phyloP scores from a whole-genome alignment of 2,113 vertebrate species.

The Meleagris gallopavo region DNA sequence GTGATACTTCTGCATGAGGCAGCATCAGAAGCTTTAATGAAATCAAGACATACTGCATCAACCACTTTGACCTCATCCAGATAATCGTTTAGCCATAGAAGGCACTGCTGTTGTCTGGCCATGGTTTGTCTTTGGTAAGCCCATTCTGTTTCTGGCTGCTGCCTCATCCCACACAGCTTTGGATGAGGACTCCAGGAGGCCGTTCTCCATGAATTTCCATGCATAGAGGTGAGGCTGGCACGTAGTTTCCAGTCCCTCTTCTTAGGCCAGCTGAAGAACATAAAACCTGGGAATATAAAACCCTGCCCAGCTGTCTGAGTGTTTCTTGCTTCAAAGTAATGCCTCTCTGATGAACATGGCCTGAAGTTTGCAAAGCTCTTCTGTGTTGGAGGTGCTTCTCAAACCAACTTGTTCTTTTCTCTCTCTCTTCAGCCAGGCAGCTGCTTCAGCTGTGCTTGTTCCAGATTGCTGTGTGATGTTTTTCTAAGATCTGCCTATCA shows the following conservation, averaged over 20 bases:
- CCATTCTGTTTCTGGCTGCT: not conserved
- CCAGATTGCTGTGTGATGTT: constrained; percentile 24
- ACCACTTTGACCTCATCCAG: not conserved
- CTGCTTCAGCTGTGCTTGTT: constrained; percentile 53
- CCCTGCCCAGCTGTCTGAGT: not conserved
- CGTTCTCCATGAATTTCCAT: accelerated
- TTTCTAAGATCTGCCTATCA: constrained; percentile 39
- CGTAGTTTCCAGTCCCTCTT: not conserved
- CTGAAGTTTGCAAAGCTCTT: not conserved
- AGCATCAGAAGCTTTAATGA: not conserved
- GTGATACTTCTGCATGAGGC: not conserved
- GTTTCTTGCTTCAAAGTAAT: not conserved
- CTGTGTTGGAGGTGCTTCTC: not conserved
- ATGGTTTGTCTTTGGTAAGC: not conserved
- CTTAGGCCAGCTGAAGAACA: not conserved
- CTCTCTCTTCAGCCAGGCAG: constrained; percentile 6
- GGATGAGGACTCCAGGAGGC: not conserved
- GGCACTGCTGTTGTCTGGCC: not conserved
- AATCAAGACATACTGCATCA: not conserved
- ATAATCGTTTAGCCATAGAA: not conserved
- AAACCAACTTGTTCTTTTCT: not conserved
- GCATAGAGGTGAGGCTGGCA: not conserved
- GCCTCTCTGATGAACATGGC: not conserved
- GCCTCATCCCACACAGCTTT: not conserved
- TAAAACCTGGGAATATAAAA: not conserved